Conservation (phyloP, 2,113 vertebrate species). For the Genyomyrus donnyi region DNA sequence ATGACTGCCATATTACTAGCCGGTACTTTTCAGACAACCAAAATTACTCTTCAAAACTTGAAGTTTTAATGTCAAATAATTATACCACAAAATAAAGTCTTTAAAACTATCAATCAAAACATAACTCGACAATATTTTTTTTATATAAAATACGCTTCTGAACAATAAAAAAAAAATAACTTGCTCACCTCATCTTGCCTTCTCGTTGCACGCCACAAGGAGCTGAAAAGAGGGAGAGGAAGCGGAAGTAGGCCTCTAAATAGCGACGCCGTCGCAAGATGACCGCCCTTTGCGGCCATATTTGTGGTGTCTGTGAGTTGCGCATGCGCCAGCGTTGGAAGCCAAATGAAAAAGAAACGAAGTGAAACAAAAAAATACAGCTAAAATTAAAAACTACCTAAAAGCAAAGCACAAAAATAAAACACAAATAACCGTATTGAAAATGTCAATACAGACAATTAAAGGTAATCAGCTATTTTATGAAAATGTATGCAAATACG, state of each 20-base stretch:
- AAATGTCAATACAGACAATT: neutral
- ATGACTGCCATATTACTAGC: neutral
- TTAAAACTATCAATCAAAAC: neutral
- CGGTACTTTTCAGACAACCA: neutral
- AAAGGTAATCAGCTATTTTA: neutral
- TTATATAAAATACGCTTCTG: neutral
- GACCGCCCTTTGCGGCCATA: conserved; percentile 28
- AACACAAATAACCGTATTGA: neutral
- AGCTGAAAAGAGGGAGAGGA: conserved; percentile 47
- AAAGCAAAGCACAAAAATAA: neutral
- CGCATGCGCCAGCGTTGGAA: neutral
- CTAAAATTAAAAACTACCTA: neutral
- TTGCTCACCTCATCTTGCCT: conserved; percentile 41
- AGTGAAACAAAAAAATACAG: neutral
- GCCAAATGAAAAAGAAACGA: neutral
- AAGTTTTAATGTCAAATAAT: neutral
- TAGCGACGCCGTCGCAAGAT: conserved; percentile 24
- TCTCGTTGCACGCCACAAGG: neutral
- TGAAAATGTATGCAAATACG: neutral
- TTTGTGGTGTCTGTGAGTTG: conserved; percentile 28
- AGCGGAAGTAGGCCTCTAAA: conserved; percentile 39
- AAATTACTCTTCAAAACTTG: neutral
- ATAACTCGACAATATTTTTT: too few species aligned
- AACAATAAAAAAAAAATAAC: neutral
- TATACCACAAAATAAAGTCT: neutral